phyloP scores from a whole-genome alignment of 2,888 invertebrate genomes.

The Caenorhabditis sp. region DNA sequence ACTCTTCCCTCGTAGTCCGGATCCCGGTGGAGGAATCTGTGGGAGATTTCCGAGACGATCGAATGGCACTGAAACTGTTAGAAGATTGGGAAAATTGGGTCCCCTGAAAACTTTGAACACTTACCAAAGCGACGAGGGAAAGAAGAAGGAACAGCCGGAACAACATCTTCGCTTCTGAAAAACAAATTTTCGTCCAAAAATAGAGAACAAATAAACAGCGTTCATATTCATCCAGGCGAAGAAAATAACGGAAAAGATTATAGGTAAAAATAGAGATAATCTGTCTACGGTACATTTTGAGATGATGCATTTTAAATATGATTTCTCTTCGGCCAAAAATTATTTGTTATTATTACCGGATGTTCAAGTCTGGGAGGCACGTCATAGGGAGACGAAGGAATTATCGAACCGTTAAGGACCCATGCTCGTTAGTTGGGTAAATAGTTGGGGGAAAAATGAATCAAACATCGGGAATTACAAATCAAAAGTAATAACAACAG shows the following conservation, averaged over 20 bases:
- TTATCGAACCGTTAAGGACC: constrained; percentile 40
- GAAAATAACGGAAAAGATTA: neutral
- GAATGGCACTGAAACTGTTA: constrained; percentile 43
- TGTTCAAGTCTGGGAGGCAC: constrained; percentile 3
- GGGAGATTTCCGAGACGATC: constrained; percentile 62
- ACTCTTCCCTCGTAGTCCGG: constrained; percentile 48
- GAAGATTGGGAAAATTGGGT: too few species aligned
- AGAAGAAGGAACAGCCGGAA: constrained; percentile 49
- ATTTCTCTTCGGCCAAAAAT: neutral
- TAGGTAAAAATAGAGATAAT: neutral
- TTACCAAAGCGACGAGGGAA: constrained; percentile 42
- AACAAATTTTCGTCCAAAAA: constrained; percentile 13
- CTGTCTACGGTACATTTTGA: constrained; percentile 1
- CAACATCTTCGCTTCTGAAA: constrained; percentile 51
- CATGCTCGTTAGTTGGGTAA: constrained; percentile 32
- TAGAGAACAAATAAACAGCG: constrained; percentile 17
- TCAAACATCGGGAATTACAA: constrained; percentile 27
- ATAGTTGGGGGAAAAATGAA: constrained; percentile 12
- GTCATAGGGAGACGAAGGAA: constrained; percentile 9
- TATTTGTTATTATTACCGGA: constrained; percentile 9
- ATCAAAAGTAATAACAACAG: constrained; percentile 18
- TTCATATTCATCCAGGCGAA: constrained; percentile 9
- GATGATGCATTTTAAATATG: neutral
- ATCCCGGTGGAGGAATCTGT: constrained; percentile 55
- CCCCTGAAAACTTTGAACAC: neutral